Evolutionary conservation across 2,888 invertebrate species (phyloP).

Genomic region (Yponomeuta plumbellus): DNA sequence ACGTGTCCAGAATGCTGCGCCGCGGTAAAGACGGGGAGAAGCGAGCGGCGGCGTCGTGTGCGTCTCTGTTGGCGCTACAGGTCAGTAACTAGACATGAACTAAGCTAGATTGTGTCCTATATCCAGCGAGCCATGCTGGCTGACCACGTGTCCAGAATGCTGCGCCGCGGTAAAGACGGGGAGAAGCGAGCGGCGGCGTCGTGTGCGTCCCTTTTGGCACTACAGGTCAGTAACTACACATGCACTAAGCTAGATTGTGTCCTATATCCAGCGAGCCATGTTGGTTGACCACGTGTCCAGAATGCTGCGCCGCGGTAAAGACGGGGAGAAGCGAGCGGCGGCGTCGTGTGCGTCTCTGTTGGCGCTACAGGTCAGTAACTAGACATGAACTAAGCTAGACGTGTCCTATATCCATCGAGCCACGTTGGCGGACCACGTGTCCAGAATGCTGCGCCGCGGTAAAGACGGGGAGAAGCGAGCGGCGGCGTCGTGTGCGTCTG

Average conservation of each 20-base stretch:
- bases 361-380: slow-evolving; percentile 85
- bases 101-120: too few relatives aligned
- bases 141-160: slow-evolving; percentile 87
- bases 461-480: slow-evolving; percentile 87
- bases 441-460: slow-evolving; percentile 89
- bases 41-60: slow-evolving; percentile 86
- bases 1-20: slow-evolving; percentile 84
- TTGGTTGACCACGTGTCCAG: too few relatives aligned
- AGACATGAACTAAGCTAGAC: too few relatives aligned
- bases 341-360: slow-evolving; percentile 87
- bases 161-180: slow-evolving; percentile 88
- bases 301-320: slow-evolving; percentile 89
- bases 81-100: slow-evolving; percentile 86
- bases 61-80: slow-evolving; percentile 85
- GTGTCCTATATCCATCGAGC: too few relatives aligned
- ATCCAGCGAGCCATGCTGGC: slow-evolving; percentile 86
- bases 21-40: slow-evolving; percentile 91
- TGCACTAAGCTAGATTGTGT: background rate
- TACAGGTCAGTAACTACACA: slow-evolving; percentile 78
- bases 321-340: slow-evolving; percentile 88
- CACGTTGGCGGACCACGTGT: slow-evolving; percentile 88
- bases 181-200: slow-evolving; percentile 91
- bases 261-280: too few relatives aligned
- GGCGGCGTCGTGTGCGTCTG: slow-evolving; percentile 89
- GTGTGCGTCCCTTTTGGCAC: slow-evolving; percentile 85